A percentile compares a stretch with the other conserved stretches of the same genome.
These are phyloP conservation scores for Eucera pruinosa DNA, from an alignment of 2,888 invertebrate genomes.

Conservation along the genomic window DNA sequence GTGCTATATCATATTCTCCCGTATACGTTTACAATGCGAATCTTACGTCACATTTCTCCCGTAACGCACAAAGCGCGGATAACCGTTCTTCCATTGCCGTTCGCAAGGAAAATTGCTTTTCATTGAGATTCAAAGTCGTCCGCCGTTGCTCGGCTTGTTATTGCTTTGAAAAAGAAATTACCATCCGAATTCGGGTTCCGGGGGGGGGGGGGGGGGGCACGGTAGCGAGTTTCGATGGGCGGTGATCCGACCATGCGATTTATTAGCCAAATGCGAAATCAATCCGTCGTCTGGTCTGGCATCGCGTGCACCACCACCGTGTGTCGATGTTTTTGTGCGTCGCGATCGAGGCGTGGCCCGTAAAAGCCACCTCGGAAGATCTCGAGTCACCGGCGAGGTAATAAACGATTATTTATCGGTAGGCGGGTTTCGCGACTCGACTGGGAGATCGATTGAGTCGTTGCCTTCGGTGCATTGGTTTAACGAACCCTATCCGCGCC, in stretches of 20 bases:
- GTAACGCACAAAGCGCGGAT: constrained; percentile 16
- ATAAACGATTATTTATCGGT: constrained; percentile 75
- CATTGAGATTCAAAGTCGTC: constrained; percentile 57
- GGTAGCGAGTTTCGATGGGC: constrained; percentile 41
- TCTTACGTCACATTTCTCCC: constrained; percentile 42
- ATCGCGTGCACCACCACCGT: no score
- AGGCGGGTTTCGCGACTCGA: constrained; percentile 62
- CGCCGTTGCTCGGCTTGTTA: constrained; percentile 39
- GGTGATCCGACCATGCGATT: constrained; percentile 46
- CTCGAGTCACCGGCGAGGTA: constrained; percentile 46
- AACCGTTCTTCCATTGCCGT: constrained; percentile 7
- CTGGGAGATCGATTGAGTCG: constrained; percentile 64
- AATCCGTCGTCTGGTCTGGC: constrained; percentile 25
- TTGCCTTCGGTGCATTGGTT: constrained; percentile 29
- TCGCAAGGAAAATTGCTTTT: constrained; percentile 46
- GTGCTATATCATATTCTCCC: not conserved
- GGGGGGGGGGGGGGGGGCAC: constrained; percentile 12
- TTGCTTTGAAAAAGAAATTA: constrained; percentile 39
- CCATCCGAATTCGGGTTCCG: constrained; percentile 43
- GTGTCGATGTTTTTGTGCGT: not conserved
- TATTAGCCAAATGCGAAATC: constrained; percentile 55
- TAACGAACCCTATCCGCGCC: constrained; percentile 38
- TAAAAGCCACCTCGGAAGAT: constrained; percentile 2
- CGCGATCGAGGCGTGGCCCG: constrained; percentile 56
- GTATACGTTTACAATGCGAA: not conserved